A percentile compares a stretch with the other conserved stretches of the same genome.
phyloP scores from a whole-genome alignment of 2,888 invertebrate species.

The Omphaloscelis lunosa region DNA sequence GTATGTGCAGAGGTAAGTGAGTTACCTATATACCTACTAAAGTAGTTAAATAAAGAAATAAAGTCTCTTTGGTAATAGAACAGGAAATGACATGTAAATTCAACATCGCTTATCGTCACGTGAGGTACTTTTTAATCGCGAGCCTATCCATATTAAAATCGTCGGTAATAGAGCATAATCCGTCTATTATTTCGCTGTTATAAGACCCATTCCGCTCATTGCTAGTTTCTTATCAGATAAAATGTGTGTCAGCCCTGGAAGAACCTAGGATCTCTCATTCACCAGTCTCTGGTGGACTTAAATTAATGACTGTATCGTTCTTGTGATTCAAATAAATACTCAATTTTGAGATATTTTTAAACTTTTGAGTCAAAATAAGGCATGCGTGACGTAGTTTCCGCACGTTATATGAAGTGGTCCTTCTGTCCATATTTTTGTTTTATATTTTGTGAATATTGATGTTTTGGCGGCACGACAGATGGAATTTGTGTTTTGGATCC shows the following conservation, averaged over 20 bases:
- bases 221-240: background rate
- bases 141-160: background rate
- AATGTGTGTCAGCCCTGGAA: background rate
- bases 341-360: no score
- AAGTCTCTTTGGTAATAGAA: background rate
- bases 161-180: background rate
- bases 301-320: background rate
- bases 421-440: constrained; percentile 22
- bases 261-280: background rate
- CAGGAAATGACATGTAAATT: background rate
- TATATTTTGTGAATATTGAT: constrained; percentile 53
- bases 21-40: background rate
- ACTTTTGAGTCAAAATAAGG: background rate
- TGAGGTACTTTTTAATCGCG: no score
- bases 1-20: background rate
- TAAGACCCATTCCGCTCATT: background rate
- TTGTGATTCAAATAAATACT: background rate
- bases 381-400: background rate
- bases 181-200: background rate
- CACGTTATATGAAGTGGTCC: background rate
- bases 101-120: background rate
- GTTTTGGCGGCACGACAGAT: constrained; percentile 37
- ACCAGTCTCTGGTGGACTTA: background rate
- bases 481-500: constrained; percentile 43
- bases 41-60: background rate